Percentiles rank a stretch among this genome's conserved stretches.
These are phyloP conservation scores for Aelia acuminata DNA, from an alignment of 2,888 invertebrate genomes.

Conservation along the genomic window DNA sequence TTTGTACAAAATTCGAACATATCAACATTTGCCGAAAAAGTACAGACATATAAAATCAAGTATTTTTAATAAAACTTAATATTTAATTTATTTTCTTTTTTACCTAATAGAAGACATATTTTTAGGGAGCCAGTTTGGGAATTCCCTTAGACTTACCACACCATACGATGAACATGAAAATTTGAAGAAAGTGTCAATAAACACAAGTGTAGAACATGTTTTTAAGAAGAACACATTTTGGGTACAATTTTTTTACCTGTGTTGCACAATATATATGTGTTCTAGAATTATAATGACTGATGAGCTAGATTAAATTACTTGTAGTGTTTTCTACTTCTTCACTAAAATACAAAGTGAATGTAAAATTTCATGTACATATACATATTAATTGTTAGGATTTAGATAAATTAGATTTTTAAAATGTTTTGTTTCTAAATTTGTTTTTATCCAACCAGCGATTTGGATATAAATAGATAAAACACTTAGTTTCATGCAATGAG, in stretches of 20 bases:
- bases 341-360: slow-evolving; percentile 17
- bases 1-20: no score
- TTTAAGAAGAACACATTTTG: neutral
- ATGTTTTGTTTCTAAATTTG: neutral
- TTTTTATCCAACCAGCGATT: neutral
- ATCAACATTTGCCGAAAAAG: no score
- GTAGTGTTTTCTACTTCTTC: slow-evolving; percentile 19
- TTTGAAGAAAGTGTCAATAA: neutral
- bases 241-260: neutral
- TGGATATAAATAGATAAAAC: neutral
- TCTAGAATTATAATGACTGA: slow-evolving; percentile 33
- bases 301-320: neutral
- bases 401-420: neutral
- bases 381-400: neutral
- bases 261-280: slow-evolving; percentile 24
- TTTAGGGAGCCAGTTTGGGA: slow-evolving; percentile 70
- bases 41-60: no score
- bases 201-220: neutral
- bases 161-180: slow-evolving; percentile 68
- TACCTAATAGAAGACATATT: slow-evolving; percentile 58
- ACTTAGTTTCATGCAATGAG: neutral
- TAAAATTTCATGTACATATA: neutral
- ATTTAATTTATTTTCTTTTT: neutral
- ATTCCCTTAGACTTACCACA: slow-evolving; percentile 71
- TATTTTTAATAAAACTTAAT: neutral